These are phyloP conservation scores for Ctenomys sociabilis DNA, from an alignment of 2,113 vertebrate genomes.

Conservation along the genomic window DNA sequence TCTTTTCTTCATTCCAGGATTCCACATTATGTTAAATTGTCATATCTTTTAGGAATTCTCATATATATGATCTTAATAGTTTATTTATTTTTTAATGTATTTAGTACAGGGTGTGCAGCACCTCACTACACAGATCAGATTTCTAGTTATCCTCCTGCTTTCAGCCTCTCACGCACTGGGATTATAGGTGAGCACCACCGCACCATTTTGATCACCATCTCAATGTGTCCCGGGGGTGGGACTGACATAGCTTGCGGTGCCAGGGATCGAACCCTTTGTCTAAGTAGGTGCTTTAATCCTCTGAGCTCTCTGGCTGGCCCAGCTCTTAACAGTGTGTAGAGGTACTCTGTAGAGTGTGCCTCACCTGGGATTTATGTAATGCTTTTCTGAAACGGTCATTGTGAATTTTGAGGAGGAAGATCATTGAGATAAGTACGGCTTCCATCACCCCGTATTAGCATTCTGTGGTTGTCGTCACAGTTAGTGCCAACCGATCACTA, in stretches of 20 bases:
- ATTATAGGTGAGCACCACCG: too few relatives aligned
- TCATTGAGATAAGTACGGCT: not conserved
- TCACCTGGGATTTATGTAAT: not conserved
- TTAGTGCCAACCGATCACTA: not conserved
- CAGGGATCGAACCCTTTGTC: too few relatives aligned
- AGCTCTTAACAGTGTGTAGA: not conserved
- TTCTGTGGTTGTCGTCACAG: not conserved
- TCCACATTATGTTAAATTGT: not conserved
- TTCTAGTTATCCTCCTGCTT: too few relatives aligned
- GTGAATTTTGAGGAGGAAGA: not conserved
- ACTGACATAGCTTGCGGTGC: too few relatives aligned
- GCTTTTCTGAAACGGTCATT: not conserved
- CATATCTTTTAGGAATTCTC: not conserved
- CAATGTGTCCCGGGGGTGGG: too few relatives aligned
- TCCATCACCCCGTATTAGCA: not conserved
- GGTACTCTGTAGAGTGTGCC: not conserved
- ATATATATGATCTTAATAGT: not conserved
- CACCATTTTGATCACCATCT: too few relatives aligned
- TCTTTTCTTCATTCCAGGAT: not conserved
- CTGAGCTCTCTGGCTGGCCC: not conserved
- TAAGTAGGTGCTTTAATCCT: too few relatives aligned
- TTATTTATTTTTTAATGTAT: too few relatives aligned
- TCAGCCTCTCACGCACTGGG: too few relatives aligned
- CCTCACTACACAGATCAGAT: too few relatives aligned
- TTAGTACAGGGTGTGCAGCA: too few relatives aligned